These are phyloP conservation scores for Ptychoptera albimana DNA, from an alignment of 2,888 invertebrate species.

Conservation along the genomic window DNA sequence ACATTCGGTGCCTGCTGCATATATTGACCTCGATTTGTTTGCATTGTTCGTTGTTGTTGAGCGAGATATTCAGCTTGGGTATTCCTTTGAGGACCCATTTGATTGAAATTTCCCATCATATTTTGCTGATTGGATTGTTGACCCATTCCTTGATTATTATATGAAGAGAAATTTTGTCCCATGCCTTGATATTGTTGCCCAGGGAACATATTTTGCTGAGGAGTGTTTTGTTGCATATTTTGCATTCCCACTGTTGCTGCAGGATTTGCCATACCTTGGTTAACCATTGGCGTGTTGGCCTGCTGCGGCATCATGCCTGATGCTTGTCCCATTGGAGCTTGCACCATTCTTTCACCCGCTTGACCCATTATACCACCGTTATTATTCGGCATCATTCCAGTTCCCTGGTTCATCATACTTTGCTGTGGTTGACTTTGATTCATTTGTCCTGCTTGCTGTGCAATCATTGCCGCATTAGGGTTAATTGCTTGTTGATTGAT, in stretches of 20 bases:
- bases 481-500: conserved; percentile 12
- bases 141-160: conserved; percentile 35
- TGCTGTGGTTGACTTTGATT: conserved; percentile 19
- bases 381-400: conserved; percentile 11
- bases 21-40: conserved; percentile 26
- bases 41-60: conserved; percentile 17
- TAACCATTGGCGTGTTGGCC: not conserved
- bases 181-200: conserved; percentile 29
- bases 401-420: conserved; percentile 14
- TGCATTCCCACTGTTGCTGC: conserved; percentile 16
- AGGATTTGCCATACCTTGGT: no score
- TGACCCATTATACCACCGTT: conserved; percentile 14
- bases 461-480: conserved; percentile 14
- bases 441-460: conserved; percentile 13
- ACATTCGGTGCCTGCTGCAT: conserved; percentile 61
- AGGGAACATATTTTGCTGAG: conserved; percentile 13
- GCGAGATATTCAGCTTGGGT: conserved; percentile 26
- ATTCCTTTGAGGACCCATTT: conserved; percentile 24
- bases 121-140: conserved; percentile 28
- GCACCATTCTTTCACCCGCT: conserved; percentile 16
- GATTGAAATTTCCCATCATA: conserved; percentile 27
- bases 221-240: conserved; percentile 3
- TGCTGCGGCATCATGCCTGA: conserved; percentile 24
- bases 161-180: conserved; percentile 47
- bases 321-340: conserved; percentile 8